These are phyloP conservation scores for Acronicta psi DNA, from an alignment of 2,888 invertebrate species.

Conservation along the genomic window DNA sequence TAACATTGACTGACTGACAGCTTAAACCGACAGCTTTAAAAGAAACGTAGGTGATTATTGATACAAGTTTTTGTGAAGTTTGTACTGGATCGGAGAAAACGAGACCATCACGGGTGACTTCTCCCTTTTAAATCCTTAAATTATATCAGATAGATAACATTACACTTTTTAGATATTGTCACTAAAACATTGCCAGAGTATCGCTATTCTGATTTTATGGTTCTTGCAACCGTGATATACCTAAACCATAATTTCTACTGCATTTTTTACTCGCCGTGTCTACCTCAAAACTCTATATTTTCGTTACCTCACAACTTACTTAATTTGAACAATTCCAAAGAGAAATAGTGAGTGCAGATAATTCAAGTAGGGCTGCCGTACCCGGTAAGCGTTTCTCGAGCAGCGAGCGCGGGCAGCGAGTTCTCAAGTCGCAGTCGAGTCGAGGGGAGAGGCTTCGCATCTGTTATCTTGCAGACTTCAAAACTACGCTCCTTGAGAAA, in stretches of 20 bases:
- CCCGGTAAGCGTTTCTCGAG: constrained; percentile 60
- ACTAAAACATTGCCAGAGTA: no score
- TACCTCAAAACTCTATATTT: constrained; percentile 1
- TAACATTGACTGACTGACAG: no score
- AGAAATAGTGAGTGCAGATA: constrained; percentile 45
- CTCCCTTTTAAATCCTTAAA: no score
- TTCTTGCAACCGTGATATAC: neutral
- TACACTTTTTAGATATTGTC: no score
- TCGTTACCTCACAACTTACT: constrained; percentile 3
- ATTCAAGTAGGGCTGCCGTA: constrained; percentile 48
- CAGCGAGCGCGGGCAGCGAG: constrained; percentile 46
- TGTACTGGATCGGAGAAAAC: no score
- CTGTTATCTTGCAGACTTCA: constrained; percentile 69
- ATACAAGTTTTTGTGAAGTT: no score
- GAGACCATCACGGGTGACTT: no score
- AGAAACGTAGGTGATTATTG: no score
- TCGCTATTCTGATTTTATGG: no score
- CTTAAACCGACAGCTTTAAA: no score
- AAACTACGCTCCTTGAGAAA: constrained; percentile 62
- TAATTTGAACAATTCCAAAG: constrained; percentile 33
- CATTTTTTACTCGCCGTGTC: neutral
- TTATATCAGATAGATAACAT: no score
- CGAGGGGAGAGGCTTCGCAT: constrained; percentile 53
- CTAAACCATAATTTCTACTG: neutral
- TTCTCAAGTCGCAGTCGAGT: constrained; percentile 58